A percentile compares a stretch with the other conserved stretches of the same genome.
Evolutionary conservation across 2,797 vertebrate genomes (phyloP).

Genomic region (Erethizon dorsatum): DNA sequence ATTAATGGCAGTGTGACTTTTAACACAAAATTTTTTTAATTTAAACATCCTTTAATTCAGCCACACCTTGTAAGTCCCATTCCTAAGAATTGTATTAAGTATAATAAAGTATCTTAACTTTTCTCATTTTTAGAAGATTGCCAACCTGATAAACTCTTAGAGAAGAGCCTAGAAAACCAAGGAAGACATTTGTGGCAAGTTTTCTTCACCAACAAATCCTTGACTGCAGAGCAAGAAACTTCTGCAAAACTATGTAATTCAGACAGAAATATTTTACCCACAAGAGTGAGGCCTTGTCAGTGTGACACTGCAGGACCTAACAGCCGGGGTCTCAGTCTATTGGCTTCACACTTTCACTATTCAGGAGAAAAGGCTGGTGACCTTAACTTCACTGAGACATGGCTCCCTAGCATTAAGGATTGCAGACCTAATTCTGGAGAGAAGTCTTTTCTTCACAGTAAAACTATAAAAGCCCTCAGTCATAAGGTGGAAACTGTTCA

Average conservation of each 20-base stretch:
- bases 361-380: conserved; percentile 37
- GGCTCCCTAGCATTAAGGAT: conserved; percentile 4
- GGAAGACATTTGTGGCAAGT: conserved; percentile 44
- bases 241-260: conserved; percentile 11
- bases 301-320: neutral
- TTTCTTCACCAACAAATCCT: conserved; percentile 59
- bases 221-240: conserved; percentile 28
- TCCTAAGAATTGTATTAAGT: conserved; percentile 5
- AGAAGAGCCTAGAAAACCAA: conserved; percentile 55
- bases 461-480: neutral
- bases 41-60: neutral
- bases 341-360: neutral
- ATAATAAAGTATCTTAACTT: conserved; percentile 9
- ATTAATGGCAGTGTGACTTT: neutral
- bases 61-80: neutral
- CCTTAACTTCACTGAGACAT: conserved; percentile 8
- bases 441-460: conserved; percentile 22
- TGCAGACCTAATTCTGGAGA: neutral
- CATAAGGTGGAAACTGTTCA: conserved; percentile 41
- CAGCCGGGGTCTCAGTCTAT: neutral
- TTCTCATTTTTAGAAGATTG: conserved; percentile 68
- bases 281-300: neutral
- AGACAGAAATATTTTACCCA: conserved; percentile 42
- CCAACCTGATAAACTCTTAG: conserved; percentile 46
- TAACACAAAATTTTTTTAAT: neutral